Evolutionary conservation across 1,140 invertebrate species (phyloP).

Genomic region (Sesamia nonagrioides): DNA sequence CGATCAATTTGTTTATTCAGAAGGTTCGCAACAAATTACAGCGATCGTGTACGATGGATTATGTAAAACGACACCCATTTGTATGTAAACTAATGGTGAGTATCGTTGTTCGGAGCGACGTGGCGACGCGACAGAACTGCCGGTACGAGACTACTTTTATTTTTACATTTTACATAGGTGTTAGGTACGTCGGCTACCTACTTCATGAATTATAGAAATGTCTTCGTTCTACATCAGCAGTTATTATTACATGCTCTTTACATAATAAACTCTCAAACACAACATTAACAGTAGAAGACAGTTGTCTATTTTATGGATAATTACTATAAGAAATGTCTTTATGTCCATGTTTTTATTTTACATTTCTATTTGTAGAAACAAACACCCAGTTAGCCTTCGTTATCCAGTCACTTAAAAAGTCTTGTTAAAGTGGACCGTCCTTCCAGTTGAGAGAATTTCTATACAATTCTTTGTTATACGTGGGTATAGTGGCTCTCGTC

Average conservation of each 20-base stretch:
- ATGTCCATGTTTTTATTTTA: conserved; percentile 17
- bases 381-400: conserved; percentile 49
- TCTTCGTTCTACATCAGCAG: conserved; percentile 10
- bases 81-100: conserved; percentile 85
- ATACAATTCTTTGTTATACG: conserved; percentile 45
- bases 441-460: conserved; percentile 45
- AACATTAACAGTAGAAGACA: conserved; percentile 1
- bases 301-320: neutral
- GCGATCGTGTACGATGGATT: conserved; percentile 81
- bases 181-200: neutral
- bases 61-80: conserved; percentile 86
- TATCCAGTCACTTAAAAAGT: conserved; percentile 45
- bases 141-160: conserved; percentile 18
- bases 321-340: neutral
- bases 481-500: conserved; percentile 45
- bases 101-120: conserved; percentile 70
- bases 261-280: neutral
- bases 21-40: conserved; percentile 84
- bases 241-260: too few species aligned
- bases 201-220: neutral
- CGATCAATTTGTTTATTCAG: conserved; percentile 85
- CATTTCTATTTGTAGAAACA: conserved; percentile 30
- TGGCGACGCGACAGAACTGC: conserved; percentile 50
- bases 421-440: conserved; percentile 47
- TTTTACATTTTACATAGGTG: conserved; percentile 32